Evolutionary conservation across 2,797 vertebrate species (phyloP).

Genomic region (Pyrocephalus nanus): DNA sequence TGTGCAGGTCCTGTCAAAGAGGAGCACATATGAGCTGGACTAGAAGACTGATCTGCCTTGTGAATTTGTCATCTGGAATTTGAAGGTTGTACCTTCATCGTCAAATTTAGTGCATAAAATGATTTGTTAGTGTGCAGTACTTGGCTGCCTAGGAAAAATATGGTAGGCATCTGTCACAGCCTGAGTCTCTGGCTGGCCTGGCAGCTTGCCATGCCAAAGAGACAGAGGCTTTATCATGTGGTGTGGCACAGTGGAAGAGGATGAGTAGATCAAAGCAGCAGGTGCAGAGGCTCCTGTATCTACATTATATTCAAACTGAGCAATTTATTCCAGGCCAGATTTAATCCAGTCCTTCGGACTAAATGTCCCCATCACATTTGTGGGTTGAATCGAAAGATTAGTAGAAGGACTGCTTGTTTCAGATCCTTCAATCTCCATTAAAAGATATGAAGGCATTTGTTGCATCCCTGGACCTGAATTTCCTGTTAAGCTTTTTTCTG

Average conservation of each 20-base stretch:
- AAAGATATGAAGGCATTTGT: neutral
- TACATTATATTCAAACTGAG: neutral
- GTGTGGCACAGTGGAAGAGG: neutral
- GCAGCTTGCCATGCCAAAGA: neutral
- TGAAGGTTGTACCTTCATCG: neutral
- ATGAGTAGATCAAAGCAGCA: neutral
- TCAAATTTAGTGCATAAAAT: neutral
- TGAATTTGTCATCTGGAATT: neutral
- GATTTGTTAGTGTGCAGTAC: neutral
- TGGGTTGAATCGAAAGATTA: neutral
- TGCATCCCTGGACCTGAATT: neutral
- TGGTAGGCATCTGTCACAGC: accelerated
- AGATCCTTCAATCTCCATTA: neutral
- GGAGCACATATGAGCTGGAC: neutral
- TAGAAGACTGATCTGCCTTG: neutral
- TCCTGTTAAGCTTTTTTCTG: neutral
- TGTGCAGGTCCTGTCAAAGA: neutral
- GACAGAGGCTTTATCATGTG: neutral
- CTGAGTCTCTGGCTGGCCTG: neutral
- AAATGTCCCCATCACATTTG: neutral
- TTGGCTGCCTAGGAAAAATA: neutral
- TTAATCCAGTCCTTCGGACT: neutral
- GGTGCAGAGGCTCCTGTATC: neutral
- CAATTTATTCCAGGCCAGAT: neutral
- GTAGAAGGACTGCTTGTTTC: neutral